Conservation (phyloP, 2,888 invertebrate species). For the Ormyrus pomaceus region DNA sequence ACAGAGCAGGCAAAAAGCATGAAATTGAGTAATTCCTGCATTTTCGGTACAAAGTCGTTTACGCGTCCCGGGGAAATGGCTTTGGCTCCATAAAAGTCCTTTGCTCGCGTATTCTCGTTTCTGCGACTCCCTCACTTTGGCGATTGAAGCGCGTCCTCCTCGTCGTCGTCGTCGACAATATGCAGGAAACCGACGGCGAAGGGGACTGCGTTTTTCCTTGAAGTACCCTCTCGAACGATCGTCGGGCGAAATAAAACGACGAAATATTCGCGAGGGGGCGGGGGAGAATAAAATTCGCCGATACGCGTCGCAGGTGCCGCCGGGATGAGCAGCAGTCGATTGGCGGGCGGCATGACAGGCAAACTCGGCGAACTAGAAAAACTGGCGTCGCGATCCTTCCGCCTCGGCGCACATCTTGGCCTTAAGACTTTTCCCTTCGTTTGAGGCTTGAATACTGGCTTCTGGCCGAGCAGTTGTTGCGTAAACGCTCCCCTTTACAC, state of each 20-base stretch:
- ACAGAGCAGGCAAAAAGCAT: too few species aligned
- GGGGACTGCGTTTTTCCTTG: conserved; percentile 37
- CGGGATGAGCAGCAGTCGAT: conserved; percentile 48
- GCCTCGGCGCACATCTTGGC: conserved; percentile 54
- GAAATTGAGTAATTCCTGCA: background rate
- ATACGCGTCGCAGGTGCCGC: conserved; percentile 51
- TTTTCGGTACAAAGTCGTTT: too few species aligned
- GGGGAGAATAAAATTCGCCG: conserved; percentile 54
- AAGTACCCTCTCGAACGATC: conserved; percentile 48
- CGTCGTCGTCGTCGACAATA: too few species aligned
- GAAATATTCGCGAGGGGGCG: conserved; percentile 39
- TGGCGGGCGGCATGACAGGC: conserved; percentile 50
- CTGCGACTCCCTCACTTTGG: too few species aligned
- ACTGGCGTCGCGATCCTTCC: conserved; percentile 64
- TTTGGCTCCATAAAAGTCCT: too few species aligned
- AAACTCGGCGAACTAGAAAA: conserved; percentile 65
- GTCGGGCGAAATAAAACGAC: conserved; percentile 51
- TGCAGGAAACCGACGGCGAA: background rate
- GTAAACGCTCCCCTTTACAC: too few species aligned
- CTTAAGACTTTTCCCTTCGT: conserved; percentile 53
- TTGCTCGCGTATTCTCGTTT: too few species aligned
- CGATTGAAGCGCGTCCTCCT: too few species aligned
- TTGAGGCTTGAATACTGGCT: conserved; percentile 8
- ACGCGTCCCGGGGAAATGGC: too few species aligned
- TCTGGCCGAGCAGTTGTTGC: too few species aligned